Evolutionary conservation across 1,140 invertebrate genomes (phyloP), one percentile per base, ranked within the genome.

Genomic region (Mycetomoellerius zeteki): DNA sequence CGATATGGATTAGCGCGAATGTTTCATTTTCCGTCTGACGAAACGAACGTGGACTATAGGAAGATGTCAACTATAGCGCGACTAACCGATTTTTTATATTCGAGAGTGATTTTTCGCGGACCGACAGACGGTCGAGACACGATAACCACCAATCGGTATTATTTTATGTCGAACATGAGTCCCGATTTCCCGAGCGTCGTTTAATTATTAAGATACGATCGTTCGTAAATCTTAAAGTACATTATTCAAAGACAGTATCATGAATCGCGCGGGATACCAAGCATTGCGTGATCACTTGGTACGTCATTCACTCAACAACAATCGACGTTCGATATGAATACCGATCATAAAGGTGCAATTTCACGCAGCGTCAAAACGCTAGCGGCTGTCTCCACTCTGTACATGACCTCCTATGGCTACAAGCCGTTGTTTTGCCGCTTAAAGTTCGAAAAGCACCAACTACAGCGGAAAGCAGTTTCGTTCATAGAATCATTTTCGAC

Each of bases 1-100:
- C 60, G 80, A 71, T 76, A 77, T 76, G 64, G 52, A 71, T 81
- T 81, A 72, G 10, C 82, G 72, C 37, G 14, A 78, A 65, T 47
- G 52, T 54, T 67, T 27, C 71, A 84, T 54, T 75, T 54, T 67
- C 3, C 54, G 62, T 64, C 64, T n/a, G 27, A 65, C 54, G 37
- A 75, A 75, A 75, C 69, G 37, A 69, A 65, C 16, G 50, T 76
- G 21, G 14, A 60, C 65, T 73, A 75, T 60, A 72, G 50, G 65
- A 64, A 86, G 58, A 81, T 86, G 64, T 50, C 16, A 80, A 71
- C 64, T 80, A 65, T 30, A 76, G 33, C 62, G 37, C 52, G 50
- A 54, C 27, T 69, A 86, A 78, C 58, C 64, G 54, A 86, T 86
- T 24, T 21, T 86, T 76, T 54, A 33, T 50, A 60, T 84, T 43